Percentiles rank a stretch among this genome's conserved stretches.
Conservation (phyloP, 2,797 vertebrate species). For the Onychomys arenicola region DNA sequence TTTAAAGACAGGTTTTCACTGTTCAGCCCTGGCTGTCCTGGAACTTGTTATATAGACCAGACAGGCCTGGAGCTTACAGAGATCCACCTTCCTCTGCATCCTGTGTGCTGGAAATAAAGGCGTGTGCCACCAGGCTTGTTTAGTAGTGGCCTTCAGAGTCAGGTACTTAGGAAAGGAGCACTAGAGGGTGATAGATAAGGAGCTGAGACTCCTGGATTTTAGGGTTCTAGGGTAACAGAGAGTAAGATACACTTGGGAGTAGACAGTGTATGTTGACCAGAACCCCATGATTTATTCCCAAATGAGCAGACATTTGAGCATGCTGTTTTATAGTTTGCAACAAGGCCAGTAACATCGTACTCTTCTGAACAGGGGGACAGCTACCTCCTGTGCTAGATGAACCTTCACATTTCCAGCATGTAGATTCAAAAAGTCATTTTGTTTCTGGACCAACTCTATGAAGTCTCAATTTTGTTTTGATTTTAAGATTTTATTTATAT, state of each 20-base stretch:
- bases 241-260: not conserved
- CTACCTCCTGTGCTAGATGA: not conserved
- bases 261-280: not conserved
- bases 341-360: not conserved
- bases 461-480: not conserved
- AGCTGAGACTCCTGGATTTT: not conserved
- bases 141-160: not conserved
- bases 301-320: not conserved
- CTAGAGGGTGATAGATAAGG: not conserved
- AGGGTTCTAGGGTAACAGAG: not conserved
- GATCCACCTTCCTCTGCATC: not conserved
- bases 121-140: not conserved
- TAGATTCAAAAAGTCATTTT: not conserved
- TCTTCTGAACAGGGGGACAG: not conserved
- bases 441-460: not conserved
- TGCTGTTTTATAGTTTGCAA: not conserved
- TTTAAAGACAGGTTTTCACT: not conserved
- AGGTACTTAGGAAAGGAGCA: not conserved
- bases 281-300: not conserved
- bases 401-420: not conserved
- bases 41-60: not conserved
- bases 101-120: not conserved
- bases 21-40: not conserved
- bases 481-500: not conserved
- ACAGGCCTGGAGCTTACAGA: not conserved